Percentiles rank a stretch among this genome's conserved stretches.
phyloP scores from a whole-genome alignment of 2,113 vertebrate species.

The Nesoenas mayeri region DNA sequence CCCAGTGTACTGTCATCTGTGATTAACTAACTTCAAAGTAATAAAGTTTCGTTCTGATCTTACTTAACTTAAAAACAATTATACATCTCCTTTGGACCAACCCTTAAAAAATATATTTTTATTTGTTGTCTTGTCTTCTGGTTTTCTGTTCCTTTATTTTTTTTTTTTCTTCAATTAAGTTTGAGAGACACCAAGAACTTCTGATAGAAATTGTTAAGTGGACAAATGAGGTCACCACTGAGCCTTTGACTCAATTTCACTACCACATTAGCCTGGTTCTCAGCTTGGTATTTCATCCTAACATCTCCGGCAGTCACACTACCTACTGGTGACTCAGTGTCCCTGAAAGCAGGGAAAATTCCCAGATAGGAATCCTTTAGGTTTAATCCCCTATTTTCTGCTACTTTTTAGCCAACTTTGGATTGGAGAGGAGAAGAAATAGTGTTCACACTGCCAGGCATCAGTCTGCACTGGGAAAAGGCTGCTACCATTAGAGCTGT shows the following conservation, averaged over 20 bases:
- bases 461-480: neutral
- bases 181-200: neutral
- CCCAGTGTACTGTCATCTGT: neutral
- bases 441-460: neutral
- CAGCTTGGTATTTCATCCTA: neutral
- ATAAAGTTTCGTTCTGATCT: neutral
- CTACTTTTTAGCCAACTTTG: neutral
- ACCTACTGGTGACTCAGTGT: neutral
- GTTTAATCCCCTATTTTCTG: neutral
- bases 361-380: neutral
- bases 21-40: neutral
- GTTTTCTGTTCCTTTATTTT: neutral
- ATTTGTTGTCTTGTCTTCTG: neutral
- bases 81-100: accelerated
- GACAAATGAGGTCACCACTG: neutral
- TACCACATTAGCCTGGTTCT: accelerated
- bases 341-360: neutral
- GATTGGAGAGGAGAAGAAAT: neutral
- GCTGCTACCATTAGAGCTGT: neutral
- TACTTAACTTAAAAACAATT: neutral
- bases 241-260: neutral
- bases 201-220: neutral
- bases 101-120: neutral
- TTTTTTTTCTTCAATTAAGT: neutral
- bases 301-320: neutral